Base-by-base conservation (phyloP, 2,797 vertebrate genomes). In the Poeciliopsis gracilis region DNA sequence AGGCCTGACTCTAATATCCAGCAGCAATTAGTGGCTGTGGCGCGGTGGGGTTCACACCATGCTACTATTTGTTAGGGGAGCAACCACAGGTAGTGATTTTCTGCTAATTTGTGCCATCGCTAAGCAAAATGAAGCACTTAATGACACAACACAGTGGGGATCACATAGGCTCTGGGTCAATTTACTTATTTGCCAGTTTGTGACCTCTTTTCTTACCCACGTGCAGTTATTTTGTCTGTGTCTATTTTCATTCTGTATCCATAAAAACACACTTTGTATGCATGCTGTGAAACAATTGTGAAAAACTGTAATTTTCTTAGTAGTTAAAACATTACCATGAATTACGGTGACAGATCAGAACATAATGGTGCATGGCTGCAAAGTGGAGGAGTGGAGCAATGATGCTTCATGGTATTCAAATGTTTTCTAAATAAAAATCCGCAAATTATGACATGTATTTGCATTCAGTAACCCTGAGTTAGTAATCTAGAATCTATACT, bases 1-100 rank as follows among this genome's bases (percentile, higher is more conserved):
- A 90, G 91, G 93, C 89, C 88, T 81, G 30, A 49, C 84, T 91
- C 85, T 92, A 91, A 93, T 91, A 93, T 89, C 90, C 91, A 89
- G 81, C 76, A 86, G 91, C 90, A 93, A 91, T 93, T 93, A 92
- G 84, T 57, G 70, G 85, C 82, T 79, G 83, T 85, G 73, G 82
- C 4, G 76, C 10, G 63, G 77, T 75, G 89, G 82, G 57, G 72
- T 78, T 84, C 82, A 80, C 84, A 30, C 67, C 13, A 53, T 85
- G 87, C 83, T 91, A 84, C 87, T 84, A 85, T 91, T 87, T 53
- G 90, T 86, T 72, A 70, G 82, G 78, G 78, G 69, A 77, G 86
- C 70, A 83, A 80, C 81, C 55, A 7, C 86, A 84, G 87, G 80
- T 84, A 67, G 72, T 78, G 82, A 82, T 86, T 86, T 90, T 80